Evolutionary conservation across 2,888 invertebrate genomes (phyloP).

Genomic region (Beris morrisii): DNA sequence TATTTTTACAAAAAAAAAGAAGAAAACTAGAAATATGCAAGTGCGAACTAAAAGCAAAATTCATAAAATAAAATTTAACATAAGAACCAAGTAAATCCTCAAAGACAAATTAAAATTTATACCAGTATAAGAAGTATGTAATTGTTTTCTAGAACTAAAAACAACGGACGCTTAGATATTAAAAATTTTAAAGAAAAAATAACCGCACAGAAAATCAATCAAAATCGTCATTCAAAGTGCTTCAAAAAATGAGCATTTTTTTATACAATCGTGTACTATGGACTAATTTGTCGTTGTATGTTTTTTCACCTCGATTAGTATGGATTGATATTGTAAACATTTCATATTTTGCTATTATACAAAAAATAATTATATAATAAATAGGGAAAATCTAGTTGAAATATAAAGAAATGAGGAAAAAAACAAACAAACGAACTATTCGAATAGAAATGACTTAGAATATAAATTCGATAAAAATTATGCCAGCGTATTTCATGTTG

Average conservation of each 20-base stretch:
- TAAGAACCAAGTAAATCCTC: slow-evolving; percentile 19
- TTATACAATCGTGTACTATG: slow-evolving; percentile 20
- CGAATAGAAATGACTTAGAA: no score
- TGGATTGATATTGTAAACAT: background rate
- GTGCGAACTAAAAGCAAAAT: slow-evolving; percentile 1
- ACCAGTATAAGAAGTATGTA: background rate
- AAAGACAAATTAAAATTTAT: background rate
- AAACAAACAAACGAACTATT: no score
- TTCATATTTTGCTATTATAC: no score
- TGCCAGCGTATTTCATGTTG: no score
- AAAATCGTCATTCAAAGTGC: slow-evolving; percentile 10
- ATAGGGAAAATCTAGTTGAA: no score
- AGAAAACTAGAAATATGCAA: background rate
- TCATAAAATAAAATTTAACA: background rate
- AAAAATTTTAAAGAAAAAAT: background rate
- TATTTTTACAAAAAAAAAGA: slow-evolving; percentile 23
- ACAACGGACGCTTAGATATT: background rate
- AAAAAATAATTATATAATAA: no score
- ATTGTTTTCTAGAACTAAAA: slow-evolving; percentile 4
- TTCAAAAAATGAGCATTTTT: slow-evolving; percentile 20
- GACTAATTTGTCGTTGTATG: background rate
- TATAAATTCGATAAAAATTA: no score
- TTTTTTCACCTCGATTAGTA: background rate
- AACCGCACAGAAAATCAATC: slow-evolving; percentile 15
- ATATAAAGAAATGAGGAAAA: no score